Percentiles rank a stretch among this genome's conserved stretches.
phyloP scores from a whole-genome alignment of 2,113 vertebrate species.

The Columba janthina region DNA sequence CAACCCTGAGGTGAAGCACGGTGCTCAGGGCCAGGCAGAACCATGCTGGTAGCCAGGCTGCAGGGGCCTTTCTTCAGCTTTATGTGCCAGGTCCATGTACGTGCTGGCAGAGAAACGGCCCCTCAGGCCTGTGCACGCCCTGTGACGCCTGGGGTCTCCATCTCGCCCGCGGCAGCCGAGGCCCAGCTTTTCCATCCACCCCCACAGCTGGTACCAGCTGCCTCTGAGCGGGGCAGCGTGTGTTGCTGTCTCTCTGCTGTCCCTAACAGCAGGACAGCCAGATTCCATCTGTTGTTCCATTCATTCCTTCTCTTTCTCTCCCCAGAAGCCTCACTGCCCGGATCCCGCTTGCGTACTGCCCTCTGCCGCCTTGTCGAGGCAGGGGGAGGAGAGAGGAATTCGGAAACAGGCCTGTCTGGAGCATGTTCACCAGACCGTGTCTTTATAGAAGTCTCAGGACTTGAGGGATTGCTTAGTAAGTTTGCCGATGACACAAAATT shows the following conservation, averaged over 20 bases:
- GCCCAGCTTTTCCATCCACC: background rate
- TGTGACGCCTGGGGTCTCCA: rapidly evolving
- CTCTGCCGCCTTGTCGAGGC: background rate
- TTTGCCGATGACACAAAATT: too few species aligned
- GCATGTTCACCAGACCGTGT: rapidly evolving
- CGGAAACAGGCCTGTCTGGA: rapidly evolving
- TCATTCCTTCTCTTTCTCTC: background rate
- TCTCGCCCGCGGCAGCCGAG: rapidly evolving
- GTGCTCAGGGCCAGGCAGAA: background rate
- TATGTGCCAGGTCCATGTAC: rapidly evolving
- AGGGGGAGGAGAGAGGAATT: background rate
- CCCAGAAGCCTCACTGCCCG: background rate
- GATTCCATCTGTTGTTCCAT: constrained; percentile 21
- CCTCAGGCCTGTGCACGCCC: rapidly evolving
- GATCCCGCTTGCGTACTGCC: constrained; percentile 19
- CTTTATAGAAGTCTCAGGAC: too few species aligned
- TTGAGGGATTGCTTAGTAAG: too few species aligned
- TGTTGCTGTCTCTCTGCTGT: rapidly evolving
- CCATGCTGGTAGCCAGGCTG: background rate
- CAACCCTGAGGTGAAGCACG: too few species aligned
- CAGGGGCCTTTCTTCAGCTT: background rate
- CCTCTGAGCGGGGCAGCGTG: background rate
- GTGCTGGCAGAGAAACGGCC: background rate
- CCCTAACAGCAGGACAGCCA: background rate
- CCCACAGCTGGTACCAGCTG: constrained; percentile 25